Base-by-base conservation (phyloP, 2,888 invertebrate species). In the Trachelus tabidus region DNA sequence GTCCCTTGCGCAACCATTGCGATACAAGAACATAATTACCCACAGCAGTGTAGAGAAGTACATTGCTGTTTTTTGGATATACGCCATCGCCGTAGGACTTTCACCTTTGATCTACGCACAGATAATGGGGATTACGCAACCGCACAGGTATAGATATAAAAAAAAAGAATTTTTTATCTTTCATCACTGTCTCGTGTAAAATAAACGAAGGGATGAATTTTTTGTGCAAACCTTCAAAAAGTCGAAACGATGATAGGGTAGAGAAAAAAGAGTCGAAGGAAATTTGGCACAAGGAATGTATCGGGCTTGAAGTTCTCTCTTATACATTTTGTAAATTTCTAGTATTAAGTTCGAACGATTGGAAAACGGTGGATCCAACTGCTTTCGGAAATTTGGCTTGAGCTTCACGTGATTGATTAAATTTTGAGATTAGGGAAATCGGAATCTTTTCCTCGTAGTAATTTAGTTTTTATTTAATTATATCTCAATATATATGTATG, bases 1-100 rank as follows among this genome's bases (percentile, higher is more conserved):
- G 1, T 94, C 94, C 3, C 91, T 95, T 34, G 94, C 94, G 4
- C 93, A 94, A 80, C 94, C 95, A 0, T 90, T 95, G 75, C 91
- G 94, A 76, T 95, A 95, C 89, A 94, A 94, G 85, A 94, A 94
- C 87, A 92, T 94, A 81, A 94, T 95, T 82, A 94, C 94, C 1
- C 93, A 93, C 87, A 92, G 93, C 76, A 93, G 93, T 80, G 93
- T 94, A 77, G 93, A 93, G 83, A 90, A 93, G 79, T 93, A 94
- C 86, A 93, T 94, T 73, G 90, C 92, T 12, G 92, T 92, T 3
- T 93, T 94, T 83, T 94, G 94, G 94, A 89, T 93, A 35, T 94
- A 94, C 85, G 93, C 94, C 0, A 92, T 92, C 23, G 86, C 92
- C 37, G 92, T 94, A 4, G 94, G 94, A 2, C 93, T 93, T 82